These are phyloP conservation scores for Brenthis daphne DNA, from an alignment of 2,888 invertebrate genomes.

Conservation along the genomic window DNA sequence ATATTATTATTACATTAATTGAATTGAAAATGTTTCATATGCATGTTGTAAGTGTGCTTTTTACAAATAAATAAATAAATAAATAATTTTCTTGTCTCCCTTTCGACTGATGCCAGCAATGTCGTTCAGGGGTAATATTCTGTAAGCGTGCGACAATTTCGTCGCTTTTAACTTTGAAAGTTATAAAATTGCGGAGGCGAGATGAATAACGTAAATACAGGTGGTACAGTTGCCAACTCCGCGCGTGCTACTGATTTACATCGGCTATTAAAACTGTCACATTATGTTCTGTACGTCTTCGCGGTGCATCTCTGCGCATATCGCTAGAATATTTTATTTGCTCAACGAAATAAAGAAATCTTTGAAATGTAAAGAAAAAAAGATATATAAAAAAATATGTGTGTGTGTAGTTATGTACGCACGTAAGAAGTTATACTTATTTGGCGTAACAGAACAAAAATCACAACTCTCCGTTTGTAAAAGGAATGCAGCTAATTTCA, in stretches of 20 bases:
- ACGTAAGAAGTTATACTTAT: too few relatives aligned
- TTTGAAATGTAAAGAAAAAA: neutral
- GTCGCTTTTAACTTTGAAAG: slow-evolving; percentile 60
- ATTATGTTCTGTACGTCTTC: slow-evolving; percentile 44
- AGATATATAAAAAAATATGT: too few relatives aligned
- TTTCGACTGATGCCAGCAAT: neutral
- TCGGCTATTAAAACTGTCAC: slow-evolving; percentile 68
- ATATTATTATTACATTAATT: too few relatives aligned
- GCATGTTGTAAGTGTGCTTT: too few relatives aligned
- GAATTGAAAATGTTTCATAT: too few relatives aligned
- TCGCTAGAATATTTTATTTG: slow-evolving; percentile 4
- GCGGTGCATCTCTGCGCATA: slow-evolving; percentile 34
- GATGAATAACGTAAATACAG: slow-evolving; percentile 65
- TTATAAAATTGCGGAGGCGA: slow-evolving; percentile 67
- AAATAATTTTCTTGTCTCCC: neutral
- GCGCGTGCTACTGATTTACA: slow-evolving; percentile 61
- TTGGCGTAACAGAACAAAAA: too few relatives aligned
- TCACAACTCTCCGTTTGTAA: too few relatives aligned
- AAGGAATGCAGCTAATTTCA: too few relatives aligned
- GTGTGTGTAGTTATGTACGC: too few relatives aligned
- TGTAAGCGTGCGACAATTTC: slow-evolving; percentile 60
- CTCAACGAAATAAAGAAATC: neutral
- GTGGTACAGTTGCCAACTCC: slow-evolving; percentile 54
- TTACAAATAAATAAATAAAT: too few relatives aligned
- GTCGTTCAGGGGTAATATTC: slow-evolving; percentile 54